These are phyloP conservation scores for Drosophila helvetica DNA, from an alignment of 2,888 invertebrate species.

Conservation along the genomic window DNA sequence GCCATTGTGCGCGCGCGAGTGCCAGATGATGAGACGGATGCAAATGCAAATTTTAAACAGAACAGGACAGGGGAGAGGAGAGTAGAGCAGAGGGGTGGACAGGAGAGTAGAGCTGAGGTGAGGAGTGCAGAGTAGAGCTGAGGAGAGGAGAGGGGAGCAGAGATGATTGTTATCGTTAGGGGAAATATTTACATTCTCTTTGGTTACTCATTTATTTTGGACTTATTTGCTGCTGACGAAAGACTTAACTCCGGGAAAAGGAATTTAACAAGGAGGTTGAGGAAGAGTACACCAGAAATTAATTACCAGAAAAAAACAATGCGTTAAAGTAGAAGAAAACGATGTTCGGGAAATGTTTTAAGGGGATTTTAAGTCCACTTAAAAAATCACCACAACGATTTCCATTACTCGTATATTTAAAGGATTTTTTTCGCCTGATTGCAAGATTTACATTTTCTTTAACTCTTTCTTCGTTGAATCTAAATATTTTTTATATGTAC, in stretches of 20 bases:
- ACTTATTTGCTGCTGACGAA: slow-evolving; percentile 7
- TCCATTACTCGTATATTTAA: no score
- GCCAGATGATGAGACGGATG: slow-evolving; percentile 27
- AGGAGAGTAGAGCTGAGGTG: slow-evolving; percentile 12
- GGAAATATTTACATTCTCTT: slow-evolving; percentile 11
- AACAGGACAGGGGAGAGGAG: background rate
- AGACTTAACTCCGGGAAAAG: background rate
- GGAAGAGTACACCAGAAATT: no score
- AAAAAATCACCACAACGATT: no score
- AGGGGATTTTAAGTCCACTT: no score
- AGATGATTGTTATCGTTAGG: slow-evolving; percentile 24
- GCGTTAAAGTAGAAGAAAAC: background rate
- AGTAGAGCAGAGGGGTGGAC: no score
- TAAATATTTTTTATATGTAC: no score
- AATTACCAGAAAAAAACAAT: background rate
- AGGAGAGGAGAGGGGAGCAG: background rate
- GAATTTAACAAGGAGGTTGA: no score
- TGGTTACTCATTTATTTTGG: slow-evolving; percentile 22
- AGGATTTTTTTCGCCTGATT: no score
- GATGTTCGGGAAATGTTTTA: background rate
- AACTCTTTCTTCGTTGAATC: no score
- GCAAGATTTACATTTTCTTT: no score
- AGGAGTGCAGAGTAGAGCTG: background rate
- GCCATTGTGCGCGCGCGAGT: slow-evolving; percentile 18
- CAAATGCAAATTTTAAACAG: slow-evolving; percentile 36